Evolutionary conservation across 2,113 vertebrate species (phyloP).

Genomic region (Calidris pugnax): DNA sequence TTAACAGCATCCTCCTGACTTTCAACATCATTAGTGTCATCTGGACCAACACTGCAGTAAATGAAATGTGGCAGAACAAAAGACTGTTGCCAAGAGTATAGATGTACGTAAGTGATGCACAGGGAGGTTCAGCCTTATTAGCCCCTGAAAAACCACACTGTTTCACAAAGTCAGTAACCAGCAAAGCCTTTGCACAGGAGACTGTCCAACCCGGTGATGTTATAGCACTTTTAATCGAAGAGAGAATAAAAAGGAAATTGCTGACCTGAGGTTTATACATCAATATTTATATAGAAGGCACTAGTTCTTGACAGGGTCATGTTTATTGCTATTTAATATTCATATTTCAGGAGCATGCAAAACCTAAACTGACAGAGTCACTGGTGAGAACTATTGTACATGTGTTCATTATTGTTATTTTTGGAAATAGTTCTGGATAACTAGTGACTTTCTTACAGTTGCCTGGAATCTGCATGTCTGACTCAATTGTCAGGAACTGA

Average conservation of each 20-base stretch:
- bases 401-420: not conserved
- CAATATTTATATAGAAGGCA: not conserved
- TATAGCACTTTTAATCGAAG: constrained; percentile 21
- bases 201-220: not conserved
- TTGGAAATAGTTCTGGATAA: not conserved
- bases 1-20: constrained; percentile 50
- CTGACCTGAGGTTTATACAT: not conserved
- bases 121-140: constrained; percentile 60
- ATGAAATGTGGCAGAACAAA: constrained; percentile 68
- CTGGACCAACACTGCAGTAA: constrained; percentile 30
- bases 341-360: not conserved
- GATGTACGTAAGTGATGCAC: constrained; percentile 38
- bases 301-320: not conserved
- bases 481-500: not conserved
- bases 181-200: not conserved
- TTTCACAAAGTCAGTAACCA: not conserved
- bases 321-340: not conserved
- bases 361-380: not conserved
- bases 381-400: not conserved
- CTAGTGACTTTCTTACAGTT: not conserved
- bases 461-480: not conserved
- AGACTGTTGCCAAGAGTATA: constrained; percentile 32
- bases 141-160: constrained; percentile 17
- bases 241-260: not conserved
- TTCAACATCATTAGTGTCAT: constrained; percentile 66